Evolutionary conservation across 2,797 vertebrate species (phyloP).

Genomic region (Carcharodon carcharias): DNA sequence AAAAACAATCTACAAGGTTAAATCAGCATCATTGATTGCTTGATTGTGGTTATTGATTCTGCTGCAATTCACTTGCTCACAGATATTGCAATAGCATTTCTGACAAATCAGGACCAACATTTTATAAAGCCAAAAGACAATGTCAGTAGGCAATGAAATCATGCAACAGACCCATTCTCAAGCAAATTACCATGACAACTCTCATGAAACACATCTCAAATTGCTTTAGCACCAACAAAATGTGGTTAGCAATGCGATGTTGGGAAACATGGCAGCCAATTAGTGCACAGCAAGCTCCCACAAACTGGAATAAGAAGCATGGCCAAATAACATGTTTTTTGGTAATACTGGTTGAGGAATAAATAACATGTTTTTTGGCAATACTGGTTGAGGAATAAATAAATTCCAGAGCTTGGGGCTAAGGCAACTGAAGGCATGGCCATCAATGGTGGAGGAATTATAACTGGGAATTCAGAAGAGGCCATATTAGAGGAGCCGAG

Average conservation of each 20-base stretch:
- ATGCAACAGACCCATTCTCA: neutral
- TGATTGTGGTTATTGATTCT: slow-evolving; percentile 2
- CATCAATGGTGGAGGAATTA: too few relatives aligned
- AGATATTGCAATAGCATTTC: neutral
- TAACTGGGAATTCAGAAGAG: too few relatives aligned
- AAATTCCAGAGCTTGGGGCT: neutral
- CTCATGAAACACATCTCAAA: neutral
- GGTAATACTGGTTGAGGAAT: neutral
- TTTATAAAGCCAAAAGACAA: neutral
- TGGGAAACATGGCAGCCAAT: neutral
- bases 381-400: neutral
- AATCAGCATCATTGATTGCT: slow-evolving; percentile 2
- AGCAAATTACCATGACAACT: neutral
- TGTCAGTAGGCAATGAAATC: neutral
- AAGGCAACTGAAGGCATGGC: too few relatives aligned
- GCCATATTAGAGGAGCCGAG: too few relatives aligned
- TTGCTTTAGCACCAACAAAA: neutral
- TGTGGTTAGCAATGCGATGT: neutral
- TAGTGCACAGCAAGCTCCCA: neutral
- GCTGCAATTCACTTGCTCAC: neutral
- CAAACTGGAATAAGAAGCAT: neutral
- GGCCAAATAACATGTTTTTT: neutral
- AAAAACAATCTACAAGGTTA: neutral
- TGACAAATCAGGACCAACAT: neutral
- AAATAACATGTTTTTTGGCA: neutral